Base-by-base conservation (phyloP, 2,113 vertebrate genomes). In the Gasterosteus aculeatus region DNA sequence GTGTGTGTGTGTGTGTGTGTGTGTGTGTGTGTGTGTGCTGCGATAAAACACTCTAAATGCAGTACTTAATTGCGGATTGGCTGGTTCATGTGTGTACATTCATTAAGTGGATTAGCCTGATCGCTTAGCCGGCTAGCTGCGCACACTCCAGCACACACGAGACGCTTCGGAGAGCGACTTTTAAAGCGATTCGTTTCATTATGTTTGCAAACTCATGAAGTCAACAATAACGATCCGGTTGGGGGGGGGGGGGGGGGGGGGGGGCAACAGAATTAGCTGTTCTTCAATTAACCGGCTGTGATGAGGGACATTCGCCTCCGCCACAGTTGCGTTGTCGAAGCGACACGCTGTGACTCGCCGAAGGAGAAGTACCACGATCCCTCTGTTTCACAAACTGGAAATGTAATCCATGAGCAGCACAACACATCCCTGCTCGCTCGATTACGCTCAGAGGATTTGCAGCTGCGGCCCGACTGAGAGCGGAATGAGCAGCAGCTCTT, bases 31-130 rank as follows among this genome's bases (percentile, higher is more conserved):
- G 51, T 54, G 59, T 74, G 44, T 46, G 46, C 22, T 5, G 65
- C 66, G 10, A 77, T 74, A 67, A 82, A 81, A 67, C 69, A 77
- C 75, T 83, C 81, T 69, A 67, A 82, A 84, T 53, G 63, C 66
- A 63, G 35, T 44, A 61, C 78, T 61, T 84, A 81, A 84, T 84
- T 76, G 73, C 6, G 7, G 39, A 82, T 77, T 63, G 79, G 77
- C 68, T 78, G 57, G 39, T 72, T 72, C 73, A 80, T 87, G 82
- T 74, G 78, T 58, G 60, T 71, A 69, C 75, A 88, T 89, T 85
- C 70, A 82, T 86, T 85, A 80, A 72, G 53, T 75, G 76, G 74
- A 85, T 83, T 86, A 81, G 72, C 84, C 47, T 70, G 38, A 78
- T 69, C 47, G 74, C 77, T 57, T 78, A 42, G 56, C 62, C 60